phyloP scores from a whole-genome alignment of 64 coral and sea anemone genomes.

The Montipora capricornis region DNA sequence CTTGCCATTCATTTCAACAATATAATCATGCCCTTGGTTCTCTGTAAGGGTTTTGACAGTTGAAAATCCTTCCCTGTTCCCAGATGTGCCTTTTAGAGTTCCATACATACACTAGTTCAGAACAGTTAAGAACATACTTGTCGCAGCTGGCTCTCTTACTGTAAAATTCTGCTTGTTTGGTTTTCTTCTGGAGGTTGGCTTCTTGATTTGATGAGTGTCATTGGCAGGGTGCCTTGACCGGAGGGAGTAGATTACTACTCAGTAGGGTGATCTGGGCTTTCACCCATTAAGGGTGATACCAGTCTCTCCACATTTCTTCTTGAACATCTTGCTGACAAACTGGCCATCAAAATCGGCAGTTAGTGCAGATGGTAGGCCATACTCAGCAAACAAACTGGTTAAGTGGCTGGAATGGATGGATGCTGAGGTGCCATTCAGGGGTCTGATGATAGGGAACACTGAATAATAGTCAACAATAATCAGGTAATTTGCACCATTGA shows the following conservation, averaged over 20 bases:
- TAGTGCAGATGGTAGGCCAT: too few relatives aligned
- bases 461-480: too few relatives aligned
- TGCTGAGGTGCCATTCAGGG: too few relatives aligned
- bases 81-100: conserved; percentile 58
- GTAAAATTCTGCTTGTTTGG: conserved; percentile 30
- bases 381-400: too few relatives aligned
- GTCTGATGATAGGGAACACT: too few relatives aligned
- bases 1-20: conserved; percentile 58
- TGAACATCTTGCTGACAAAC: too few relatives aligned
- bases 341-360: conserved; percentile 33
- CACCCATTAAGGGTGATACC: conserved; percentile 39
- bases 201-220: neutral
- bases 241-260: neutral
- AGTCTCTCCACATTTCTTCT: conserved; percentile 4
- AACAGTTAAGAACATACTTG: neutral
- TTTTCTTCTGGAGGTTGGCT: conserved; percentile 23
- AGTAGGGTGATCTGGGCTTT: conserved; percentile 50
- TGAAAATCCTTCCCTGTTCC: conserved; percentile 42
- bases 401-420: too few relatives aligned
- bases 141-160: too few relatives aligned
- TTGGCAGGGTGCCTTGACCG: conserved; percentile 40
- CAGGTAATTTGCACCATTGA: too few relatives aligned
- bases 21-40: conserved; percentile 56
- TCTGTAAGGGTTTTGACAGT: neutral
- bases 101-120: conserved; percentile 41